Base-by-base conservation (phyloP, 2,113 vertebrate genomes). In the Mystacornis crossleyi region DNA sequence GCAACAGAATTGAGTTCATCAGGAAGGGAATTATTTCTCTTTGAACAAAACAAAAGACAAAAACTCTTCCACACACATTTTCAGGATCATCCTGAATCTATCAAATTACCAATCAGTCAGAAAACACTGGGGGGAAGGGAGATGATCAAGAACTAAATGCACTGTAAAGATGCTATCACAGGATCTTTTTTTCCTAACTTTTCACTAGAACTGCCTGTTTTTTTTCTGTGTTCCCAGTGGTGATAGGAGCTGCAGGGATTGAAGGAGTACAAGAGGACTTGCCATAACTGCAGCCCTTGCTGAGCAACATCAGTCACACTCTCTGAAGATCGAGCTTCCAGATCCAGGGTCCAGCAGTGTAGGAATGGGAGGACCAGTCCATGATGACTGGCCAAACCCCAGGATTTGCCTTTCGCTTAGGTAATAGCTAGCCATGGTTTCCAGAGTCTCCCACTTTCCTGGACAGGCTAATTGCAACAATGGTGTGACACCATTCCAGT, bases 41-140 rank as follows among this genome's bases (percentile, higher is more conserved):
- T 78, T 90, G 93, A 95, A 96, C 38, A 86, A 95, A 83, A 61
- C 7, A 67, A 75, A 94, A 89, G 62, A 85, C 75, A 89, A 82
- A 61, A 86, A 55, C 21, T 75, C 60, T 81, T 93, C 57, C 64
- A 81, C 48, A 18, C 64, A 58, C 82, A 90, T 86, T 97, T 93
- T 38, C 45, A 82, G 64, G 29, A 90, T 93, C 91, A 92, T 66
- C 64, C 75, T 86, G 72, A 92, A 74, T 86, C 75, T 58, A 84
- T 89, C 75, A 90, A 54, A 80, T 60, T 83, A 85, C 62, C 0
- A 0, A 48, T 74, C 75, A 60, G 70, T 19, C 80, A 87, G 65
- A 83, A 91, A 81, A 62, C 36, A 77, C 6, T 26, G 31, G 14
- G 7, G 15, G 17, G 8, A 69, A 90, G 33, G 50, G 36, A 91